A percentile compares a stretch with the other conserved stretches of the same genome.
Evolutionary conservation across 2,888 invertebrate species (phyloP).

Genomic region (Thecocarcelia acutangulata): DNA sequence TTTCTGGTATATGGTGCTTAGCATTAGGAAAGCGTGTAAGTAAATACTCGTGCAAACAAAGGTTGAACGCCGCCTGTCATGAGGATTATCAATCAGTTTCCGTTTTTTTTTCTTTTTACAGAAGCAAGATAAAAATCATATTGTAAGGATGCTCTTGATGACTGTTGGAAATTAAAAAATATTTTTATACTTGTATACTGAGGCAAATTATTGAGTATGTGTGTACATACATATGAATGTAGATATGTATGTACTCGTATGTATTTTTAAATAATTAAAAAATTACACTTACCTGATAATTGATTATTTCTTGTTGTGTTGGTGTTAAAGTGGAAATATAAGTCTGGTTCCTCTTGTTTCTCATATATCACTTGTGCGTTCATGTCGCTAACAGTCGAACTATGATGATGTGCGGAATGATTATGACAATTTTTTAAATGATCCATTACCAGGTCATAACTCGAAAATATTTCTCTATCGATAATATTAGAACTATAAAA

Average conservation of each 20-base stretch:
- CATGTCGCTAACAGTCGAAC: constrained; percentile 23
- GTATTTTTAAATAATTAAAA: constrained; percentile 8
- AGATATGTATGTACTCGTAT: not conserved
- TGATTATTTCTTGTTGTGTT: constrained; percentile 57
- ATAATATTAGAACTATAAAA: constrained; percentile 62
- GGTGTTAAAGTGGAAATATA: constrained; percentile 59
- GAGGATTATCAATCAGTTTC: constrained; percentile 27
- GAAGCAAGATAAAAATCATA: not conserved
- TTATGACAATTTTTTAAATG: constrained; percentile 65
- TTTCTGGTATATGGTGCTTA: constrained; percentile 36
- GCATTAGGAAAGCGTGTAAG: constrained; percentile 14
- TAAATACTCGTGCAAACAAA: not conserved
- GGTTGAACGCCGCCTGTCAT: constrained; percentile 3
- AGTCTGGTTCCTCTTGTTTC: constrained; percentile 65
- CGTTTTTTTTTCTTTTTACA: too few species aligned
- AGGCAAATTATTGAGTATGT: not conserved
- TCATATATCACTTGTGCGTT: constrained; percentile 57
- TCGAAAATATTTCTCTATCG: constrained; percentile 60
- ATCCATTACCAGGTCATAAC: constrained; percentile 67
- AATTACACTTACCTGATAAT: constrained; percentile 51
- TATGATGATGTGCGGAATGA: constrained; percentile 35
- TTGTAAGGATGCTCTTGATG: too few species aligned
- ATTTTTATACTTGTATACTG: too few species aligned
- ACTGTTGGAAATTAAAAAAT: too few species aligned
- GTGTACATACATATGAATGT: not conserved